Conservation (phyloP, 2,797 vertebrate genomes). For the Pseudocheirus occidentalis region DNA sequence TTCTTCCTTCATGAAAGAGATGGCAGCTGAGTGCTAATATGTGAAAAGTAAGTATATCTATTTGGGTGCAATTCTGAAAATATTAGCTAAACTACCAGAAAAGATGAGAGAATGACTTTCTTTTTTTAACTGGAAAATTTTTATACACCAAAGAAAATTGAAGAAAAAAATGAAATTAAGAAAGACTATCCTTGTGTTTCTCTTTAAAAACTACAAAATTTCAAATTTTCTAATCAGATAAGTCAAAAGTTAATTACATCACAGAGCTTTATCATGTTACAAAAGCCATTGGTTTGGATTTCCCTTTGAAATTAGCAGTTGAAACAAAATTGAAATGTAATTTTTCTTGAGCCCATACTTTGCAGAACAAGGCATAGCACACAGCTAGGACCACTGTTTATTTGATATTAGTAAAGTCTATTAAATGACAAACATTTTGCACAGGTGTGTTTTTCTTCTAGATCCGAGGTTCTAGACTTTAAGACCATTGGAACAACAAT, state of each 20-base stretch:
- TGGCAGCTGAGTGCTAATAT: conserved; percentile 54
- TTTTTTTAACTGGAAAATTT: conserved; percentile 26
- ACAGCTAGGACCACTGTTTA: not conserved
- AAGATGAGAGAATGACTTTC: conserved; percentile 46
- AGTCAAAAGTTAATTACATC: not conserved
- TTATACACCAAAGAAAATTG: conserved; percentile 45
- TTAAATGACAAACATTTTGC: not conserved
- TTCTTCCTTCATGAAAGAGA: conserved; percentile 60
- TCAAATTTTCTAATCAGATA: not conserved
- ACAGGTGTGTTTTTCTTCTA: not conserved
- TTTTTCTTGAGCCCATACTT: not conserved
- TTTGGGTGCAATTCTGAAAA: conserved; percentile 63
- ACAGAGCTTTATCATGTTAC: conserved; percentile 7
- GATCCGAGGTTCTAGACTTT: not conserved
- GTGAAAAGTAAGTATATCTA: conserved; percentile 61
- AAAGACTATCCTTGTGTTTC: conserved; percentile 21
- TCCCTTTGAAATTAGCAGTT: conserved; percentile 30
- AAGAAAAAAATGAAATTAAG: conserved; percentile 25
- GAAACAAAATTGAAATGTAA: not conserved
- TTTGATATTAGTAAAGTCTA: conserved; percentile 17
- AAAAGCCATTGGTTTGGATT: conserved; percentile 36
- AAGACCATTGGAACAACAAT: not conserved
- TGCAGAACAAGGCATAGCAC: not conserved
- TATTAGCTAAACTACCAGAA: conserved; percentile 65
- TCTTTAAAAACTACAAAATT: not conserved